phyloP scores from a whole-genome alignment of 2,888 invertebrate species.

The Chironomus tentans region DNA sequence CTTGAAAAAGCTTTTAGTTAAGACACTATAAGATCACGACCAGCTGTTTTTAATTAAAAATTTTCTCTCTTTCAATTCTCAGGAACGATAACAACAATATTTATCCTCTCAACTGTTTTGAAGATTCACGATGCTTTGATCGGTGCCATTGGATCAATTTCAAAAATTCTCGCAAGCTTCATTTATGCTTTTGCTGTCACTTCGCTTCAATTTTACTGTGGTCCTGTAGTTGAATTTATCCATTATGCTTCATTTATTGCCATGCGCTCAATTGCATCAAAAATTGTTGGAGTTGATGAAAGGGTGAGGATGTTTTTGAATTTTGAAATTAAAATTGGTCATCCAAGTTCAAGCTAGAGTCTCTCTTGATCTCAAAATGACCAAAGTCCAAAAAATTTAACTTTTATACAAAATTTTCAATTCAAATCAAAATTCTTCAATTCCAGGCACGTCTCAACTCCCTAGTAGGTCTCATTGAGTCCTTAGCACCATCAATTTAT shows the following conservation, averaged over 20 bases:
- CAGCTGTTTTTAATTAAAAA: constrained; percentile 32
- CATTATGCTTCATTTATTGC: constrained; percentile 70
- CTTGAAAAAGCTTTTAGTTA: too few relatives aligned
- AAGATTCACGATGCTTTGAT: constrained; percentile 46
- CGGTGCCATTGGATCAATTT: constrained; percentile 44
- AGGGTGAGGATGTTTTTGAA: too few relatives aligned
- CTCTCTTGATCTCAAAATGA: too few relatives aligned
- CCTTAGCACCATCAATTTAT: constrained; percentile 61
- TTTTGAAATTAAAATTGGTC: too few relatives aligned
- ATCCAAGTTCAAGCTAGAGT: too few relatives aligned
- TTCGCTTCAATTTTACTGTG: constrained; percentile 46
- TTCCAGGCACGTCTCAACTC: constrained; percentile 61
- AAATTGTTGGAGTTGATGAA: constrained; percentile 61
- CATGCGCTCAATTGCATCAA: constrained; percentile 66
- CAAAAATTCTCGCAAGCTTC: constrained; percentile 48
- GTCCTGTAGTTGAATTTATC: constrained; percentile 60
- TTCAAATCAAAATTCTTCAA: constrained; percentile 21
- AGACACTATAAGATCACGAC: too few relatives aligned
- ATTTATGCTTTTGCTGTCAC: constrained; percentile 46
- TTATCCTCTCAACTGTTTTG: constrained; percentile 42
- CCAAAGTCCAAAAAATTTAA: too few relatives aligned
- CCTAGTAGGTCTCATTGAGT: constrained; percentile 62
- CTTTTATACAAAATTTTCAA: not conserved
- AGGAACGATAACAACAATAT: constrained; percentile 45
- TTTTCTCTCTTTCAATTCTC: not conserved